Percentiles rank a stretch among this genome's conserved stretches.
Conservation (phyloP, 1,140 invertebrate genomes). For the Plectus sambesii region DNA sequence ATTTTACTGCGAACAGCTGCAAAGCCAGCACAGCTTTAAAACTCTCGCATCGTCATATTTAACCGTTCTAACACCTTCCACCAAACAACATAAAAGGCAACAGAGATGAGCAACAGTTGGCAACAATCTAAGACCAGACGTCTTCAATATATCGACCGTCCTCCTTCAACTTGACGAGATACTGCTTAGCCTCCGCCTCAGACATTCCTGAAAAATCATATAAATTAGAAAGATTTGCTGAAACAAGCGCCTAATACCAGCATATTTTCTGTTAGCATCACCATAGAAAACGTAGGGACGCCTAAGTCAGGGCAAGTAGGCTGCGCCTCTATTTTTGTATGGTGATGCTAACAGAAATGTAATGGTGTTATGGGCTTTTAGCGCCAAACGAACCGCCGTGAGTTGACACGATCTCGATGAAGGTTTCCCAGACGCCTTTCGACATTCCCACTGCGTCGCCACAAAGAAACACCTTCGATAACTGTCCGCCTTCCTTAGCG, state of each 20-base stretch:
- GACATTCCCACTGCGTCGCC: constrained; percentile 52
- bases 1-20: too few species aligned
- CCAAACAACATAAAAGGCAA: not conserved
- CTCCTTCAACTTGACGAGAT: constrained; percentile 46
- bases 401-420: constrained; percentile 40
- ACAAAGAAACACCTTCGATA: constrained; percentile 47
- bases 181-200: constrained; percentile 39
- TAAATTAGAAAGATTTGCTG: constrained; percentile 5
- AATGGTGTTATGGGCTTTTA: not conserved
- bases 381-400: constrained; percentile 27
- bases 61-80: too few species aligned
- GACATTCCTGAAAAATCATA: constrained; percentile 33
- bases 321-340: too few species aligned
- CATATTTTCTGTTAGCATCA: too few species aligned
- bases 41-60: too few species aligned
- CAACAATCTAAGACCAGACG: constrained; percentile 47
- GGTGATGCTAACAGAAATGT: too few species aligned
- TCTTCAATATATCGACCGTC: constrained; percentile 48
- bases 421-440: constrained; percentile 47
- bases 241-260: too few species aligned
- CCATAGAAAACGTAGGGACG: too few species aligned
- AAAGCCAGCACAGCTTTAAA: too few species aligned
- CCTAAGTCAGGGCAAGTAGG: too few species aligned
- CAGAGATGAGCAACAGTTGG: not conserved
- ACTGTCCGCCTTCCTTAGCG: constrained; percentile 18